Base-by-base conservation (phyloP, 2,113 vertebrate genomes). In the Trichomycterus rosablanca region DNA sequence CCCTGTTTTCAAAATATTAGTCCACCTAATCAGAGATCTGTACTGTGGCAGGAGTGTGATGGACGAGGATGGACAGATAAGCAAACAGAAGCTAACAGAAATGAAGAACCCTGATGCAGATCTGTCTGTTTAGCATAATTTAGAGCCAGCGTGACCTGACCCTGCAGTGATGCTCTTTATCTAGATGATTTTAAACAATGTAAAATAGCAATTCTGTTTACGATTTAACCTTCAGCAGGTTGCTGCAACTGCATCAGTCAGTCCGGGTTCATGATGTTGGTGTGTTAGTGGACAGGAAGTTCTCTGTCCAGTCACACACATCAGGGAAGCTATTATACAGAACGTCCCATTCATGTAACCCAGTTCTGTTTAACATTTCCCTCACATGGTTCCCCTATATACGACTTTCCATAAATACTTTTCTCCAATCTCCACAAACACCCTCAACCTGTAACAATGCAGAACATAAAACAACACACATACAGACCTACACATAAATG, bases 21-120 rank as follows among this genome's bases (percentile, higher is more conserved):
- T 69, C 15, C 16, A 20, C 14, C 40, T 73, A 76, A 75, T 73
- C 65, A 58, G 51, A 64, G 66, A 71, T 70, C 66, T 69, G 71
- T 58, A 42, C 6, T 37, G 30, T 57, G 52, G 68, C 54, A 58
- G 23, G 32, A 50, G 59, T 52, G 28, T 4, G 51, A 9, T n/a
- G 18, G 51, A 52, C 50, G 45, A 54, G 52, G 44, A 59, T 37
- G 22, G 51, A 67, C 66, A 72, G 72, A 77, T 74, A 75, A 81
- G 66, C 67, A 66, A 71, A 64, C 54, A 68, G 74, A 78, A 75
- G 48, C 70, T 72, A 78, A 74, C 70, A 76, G 66, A 73, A 79
- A 80, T 78, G 71, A 77, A 78, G 74, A 78, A 72, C 50, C 32
- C 46, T 70, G 76, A 81, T 79, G 71, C 71, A 76, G 71, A 77